These are phyloP conservation scores for Columba livia DNA, from an alignment of 2,113 vertebrate genomes.

Conservation along the genomic window DNA sequence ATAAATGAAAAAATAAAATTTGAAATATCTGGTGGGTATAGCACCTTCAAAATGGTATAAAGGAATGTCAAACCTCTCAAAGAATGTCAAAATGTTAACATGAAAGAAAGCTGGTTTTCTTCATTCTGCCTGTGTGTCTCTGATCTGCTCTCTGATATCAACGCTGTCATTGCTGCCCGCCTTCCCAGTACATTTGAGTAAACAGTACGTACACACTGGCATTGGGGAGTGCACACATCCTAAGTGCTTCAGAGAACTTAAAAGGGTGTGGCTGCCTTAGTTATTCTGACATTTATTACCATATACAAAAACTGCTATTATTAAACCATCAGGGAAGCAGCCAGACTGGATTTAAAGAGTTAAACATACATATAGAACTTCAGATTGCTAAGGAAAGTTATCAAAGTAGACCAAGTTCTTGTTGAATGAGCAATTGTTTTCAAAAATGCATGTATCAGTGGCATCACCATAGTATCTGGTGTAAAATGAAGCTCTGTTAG, in stretches of 20 bases:
- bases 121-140: not conserved
- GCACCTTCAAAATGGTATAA: not conserved
- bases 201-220: not conserved
- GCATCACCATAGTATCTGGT: not conserved
- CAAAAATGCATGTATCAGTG: not conserved
- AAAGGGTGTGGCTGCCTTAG: not conserved
- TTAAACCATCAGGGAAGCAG: accelerated
- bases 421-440: not conserved
- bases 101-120: not conserved
- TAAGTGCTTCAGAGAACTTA: not conserved
- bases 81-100: not conserved
- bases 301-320: accelerated
- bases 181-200: not conserved
- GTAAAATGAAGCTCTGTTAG: not conserved
- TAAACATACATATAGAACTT: not conserved
- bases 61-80: not conserved
- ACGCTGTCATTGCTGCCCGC: not conserved
- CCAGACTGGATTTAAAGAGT: not conserved
- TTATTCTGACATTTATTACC: not conserved
- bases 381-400: not conserved
- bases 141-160: not conserved
- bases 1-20: not conserved
- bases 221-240: accelerated
- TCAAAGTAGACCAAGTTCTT: not conserved
- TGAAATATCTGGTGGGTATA: not conserved